These are phyloP conservation scores for Otus sunia DNA, from an alignment of 2,113 vertebrate species.

Conservation along the genomic window DNA sequence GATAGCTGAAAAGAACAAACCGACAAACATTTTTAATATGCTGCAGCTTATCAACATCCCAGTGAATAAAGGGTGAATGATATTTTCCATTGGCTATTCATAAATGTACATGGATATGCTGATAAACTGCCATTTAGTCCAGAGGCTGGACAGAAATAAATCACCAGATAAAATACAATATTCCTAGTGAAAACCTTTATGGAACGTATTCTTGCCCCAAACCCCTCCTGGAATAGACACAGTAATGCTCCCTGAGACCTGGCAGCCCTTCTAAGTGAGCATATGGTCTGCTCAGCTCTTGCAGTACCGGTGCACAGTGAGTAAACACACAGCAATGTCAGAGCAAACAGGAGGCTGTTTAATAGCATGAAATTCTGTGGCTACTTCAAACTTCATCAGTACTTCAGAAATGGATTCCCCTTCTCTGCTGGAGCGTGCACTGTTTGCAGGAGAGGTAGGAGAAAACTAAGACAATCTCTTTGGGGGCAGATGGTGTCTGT, in stretches of 20 bases:
- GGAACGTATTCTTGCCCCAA: not conserved
- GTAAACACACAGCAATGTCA: not conserved
- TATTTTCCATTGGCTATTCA: not conserved
- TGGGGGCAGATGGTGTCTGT: not conserved
- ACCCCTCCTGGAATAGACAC: not conserved
- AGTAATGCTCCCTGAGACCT: not conserved
- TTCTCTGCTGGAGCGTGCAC: not conserved
- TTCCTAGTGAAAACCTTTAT: not conserved
- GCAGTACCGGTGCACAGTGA: not conserved
- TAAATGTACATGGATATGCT: not conserved
- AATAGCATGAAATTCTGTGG: not conserved
- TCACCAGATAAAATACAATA: not conserved
- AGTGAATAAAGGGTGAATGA: not conserved
- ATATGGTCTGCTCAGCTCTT: not conserved
- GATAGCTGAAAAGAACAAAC: not conserved
- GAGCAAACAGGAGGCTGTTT: not conserved
- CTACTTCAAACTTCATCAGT: not conserved
- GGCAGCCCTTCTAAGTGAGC: not conserved
- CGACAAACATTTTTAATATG: slow-evolving; percentile 4
- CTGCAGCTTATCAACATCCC: not conserved
- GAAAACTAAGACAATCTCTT: not conserved
- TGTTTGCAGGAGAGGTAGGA: not conserved
- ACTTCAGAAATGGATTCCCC: not conserved
- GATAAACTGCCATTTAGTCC: not conserved
- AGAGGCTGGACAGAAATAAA: slow-evolving; percentile 14